phyloP scores from a whole-genome alignment of 2,797 vertebrate species.

The Oreonectes daqikongensis region DNA sequence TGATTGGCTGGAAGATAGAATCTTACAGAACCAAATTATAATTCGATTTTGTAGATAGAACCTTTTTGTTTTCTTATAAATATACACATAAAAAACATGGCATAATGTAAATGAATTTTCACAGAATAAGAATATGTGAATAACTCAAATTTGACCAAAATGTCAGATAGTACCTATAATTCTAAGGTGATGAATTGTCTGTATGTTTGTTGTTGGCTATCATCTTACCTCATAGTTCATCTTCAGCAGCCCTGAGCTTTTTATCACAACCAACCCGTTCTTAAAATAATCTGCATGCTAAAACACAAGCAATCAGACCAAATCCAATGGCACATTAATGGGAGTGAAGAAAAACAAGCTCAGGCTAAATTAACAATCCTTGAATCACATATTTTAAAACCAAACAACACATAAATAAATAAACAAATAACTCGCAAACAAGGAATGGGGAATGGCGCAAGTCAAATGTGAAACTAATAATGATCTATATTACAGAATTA shows the following conservation, averaged over 20 bases:
- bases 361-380: background rate
- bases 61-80: too few species aligned
- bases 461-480: slow-evolving; percentile 35
- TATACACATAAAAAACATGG: too few species aligned
- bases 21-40: too few species aligned
- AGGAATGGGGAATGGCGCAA: slow-evolving; percentile 21
- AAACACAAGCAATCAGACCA: background rate
- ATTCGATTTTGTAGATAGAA: too few species aligned
- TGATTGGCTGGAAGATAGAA: too few species aligned
- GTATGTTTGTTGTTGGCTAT: background rate
- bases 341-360: background rate
- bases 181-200: too few species aligned
- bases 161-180: too few species aligned
- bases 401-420: slow-evolving; percentile 31
- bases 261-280: background rate
- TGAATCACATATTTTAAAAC: slow-evolving; percentile 11
- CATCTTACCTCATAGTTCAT: background rate
- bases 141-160: too few species aligned
- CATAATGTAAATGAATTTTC: too few species aligned
- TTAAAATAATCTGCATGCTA: background rate
- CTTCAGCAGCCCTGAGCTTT: background rate
- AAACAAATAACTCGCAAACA: slow-evolving; percentile 23
- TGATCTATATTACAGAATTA: slow-evolving; percentile 36
- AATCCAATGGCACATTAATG: background rate
- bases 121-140: too few species aligned